Base-by-base conservation (phyloP, 2,888 invertebrate species). In the Globia sparganii region DNA sequence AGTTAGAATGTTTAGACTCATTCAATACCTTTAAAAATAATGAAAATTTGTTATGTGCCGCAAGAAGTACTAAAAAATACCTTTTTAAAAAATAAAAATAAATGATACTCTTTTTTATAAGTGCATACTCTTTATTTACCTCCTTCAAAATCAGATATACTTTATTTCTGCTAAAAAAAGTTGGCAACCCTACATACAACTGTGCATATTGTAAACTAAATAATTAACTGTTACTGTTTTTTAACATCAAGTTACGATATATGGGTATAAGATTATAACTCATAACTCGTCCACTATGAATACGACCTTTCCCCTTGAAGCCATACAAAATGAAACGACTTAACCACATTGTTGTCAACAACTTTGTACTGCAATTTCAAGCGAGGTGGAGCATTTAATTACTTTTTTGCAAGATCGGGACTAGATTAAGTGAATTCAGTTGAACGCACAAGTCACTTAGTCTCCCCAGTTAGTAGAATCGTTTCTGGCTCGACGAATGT, bases 281-380 rank as follows among this genome's bases (percentile, higher is more conserved):
- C 28, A 4, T 46, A 70, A 25, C 6, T 77, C n/a, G 11, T 31
- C 9, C 28, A n/a, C 21, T 37, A 64, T 4, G n/a, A 37, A 15
- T 37, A 37, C 18, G 37, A 70, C 21, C 21, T 34, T 59, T 75
- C 9, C 43, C 34, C 31, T 21, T 34, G 34, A 71, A 56, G 71
- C 28, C 37, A 49, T 59, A n/a, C 25, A 73, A 70, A 67, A 64
- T 40, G 5, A 70, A 66, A 75, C 43, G 31, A 46, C 56, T 37
- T 58, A 69, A 59, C 62, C 64, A 28, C 61, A 43, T 40, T 75
- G 58, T 71, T 66, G 58, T 68, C n/a, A 72, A 28, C 34, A 79
- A 83, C 75, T 79, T 72, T 46, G 49, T 66, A 64, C 28, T 59
- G 83, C 37, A 75, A 75, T 73, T 70, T 72, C 56, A 67, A 46